These are phyloP conservation scores for Geotria australis DNA, from an alignment of 2,797 vertebrate genomes.

Conservation along the genomic window DNA sequence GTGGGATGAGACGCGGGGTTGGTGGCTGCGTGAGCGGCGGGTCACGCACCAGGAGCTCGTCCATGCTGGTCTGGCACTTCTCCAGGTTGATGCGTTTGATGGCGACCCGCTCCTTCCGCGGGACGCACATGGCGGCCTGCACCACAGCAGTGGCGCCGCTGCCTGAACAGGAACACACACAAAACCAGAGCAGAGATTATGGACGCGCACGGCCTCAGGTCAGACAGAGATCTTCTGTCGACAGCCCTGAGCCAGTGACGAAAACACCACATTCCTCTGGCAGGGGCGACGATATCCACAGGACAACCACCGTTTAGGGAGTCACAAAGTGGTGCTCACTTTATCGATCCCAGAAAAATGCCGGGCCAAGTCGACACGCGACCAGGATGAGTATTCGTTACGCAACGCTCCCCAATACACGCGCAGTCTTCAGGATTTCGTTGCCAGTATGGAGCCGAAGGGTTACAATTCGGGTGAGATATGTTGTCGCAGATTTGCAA, in stretches of 20 bases:
- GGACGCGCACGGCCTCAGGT: slow-evolving; percentile 1
- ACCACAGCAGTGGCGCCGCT: slow-evolving; percentile 89
- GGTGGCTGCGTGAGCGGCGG: too few relatives aligned
- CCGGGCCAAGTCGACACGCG: too few relatives aligned
- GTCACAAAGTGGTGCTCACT: too few relatives aligned
- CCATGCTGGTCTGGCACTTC: slow-evolving; percentile 97
- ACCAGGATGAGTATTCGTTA: too few relatives aligned
- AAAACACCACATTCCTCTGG: neutral
- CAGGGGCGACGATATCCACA: neutral
- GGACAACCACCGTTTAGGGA: neutral
- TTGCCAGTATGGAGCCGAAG: too few relatives aligned
- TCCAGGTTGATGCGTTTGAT: slow-evolving; percentile 94
- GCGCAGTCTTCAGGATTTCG: too few relatives aligned
- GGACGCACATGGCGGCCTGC: slow-evolving; percentile 57
- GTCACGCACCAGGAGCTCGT: slow-evolving; percentile 90
- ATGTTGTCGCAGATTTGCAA: too few relatives aligned
- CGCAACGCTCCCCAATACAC: too few relatives aligned
- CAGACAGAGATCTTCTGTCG: slow-evolving; percentile 1
- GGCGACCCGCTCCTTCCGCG: slow-evolving; percentile 84
- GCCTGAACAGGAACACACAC: slow-evolving; percentile 27
- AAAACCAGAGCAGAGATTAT: slow-evolving; percentile 5
- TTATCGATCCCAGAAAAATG: too few relatives aligned
- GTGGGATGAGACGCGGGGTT: too few relatives aligned
- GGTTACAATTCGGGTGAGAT: too few relatives aligned
- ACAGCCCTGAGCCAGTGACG: neutral